These are phyloP conservation scores for Cliona cf. orientalis DNA, from an alignment of 37 sponge, comb jelly and placozoan species.

Conservation along the genomic window DNA sequence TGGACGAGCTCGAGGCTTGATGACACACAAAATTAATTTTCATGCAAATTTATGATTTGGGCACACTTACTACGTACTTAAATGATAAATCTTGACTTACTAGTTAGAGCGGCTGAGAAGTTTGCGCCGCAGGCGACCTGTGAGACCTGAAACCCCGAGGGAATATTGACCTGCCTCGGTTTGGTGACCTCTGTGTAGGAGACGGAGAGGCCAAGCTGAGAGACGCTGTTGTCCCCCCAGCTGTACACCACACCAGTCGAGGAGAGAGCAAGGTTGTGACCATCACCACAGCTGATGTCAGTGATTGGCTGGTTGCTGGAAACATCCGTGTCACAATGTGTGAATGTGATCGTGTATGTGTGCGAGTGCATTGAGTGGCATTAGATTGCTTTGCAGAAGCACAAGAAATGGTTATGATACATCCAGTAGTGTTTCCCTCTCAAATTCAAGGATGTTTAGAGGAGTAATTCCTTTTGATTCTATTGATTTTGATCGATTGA, in stretches of 20 bases:
- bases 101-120: conserved; percentile 74
- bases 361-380: neutral
- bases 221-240: conserved; percentile 80
- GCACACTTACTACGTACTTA: neutral
- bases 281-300: conserved; percentile 90
- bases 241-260: conserved; percentile 58
- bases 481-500: no score
- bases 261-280: conserved; percentile 65
- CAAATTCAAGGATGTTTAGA: no score
- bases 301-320: conserved; percentile 57
- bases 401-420: neutral
- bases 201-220: conserved; percentile 58
- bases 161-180: conserved; percentile 51
- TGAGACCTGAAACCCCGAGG: conserved; percentile 39
- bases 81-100: neutral
- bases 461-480: no score
- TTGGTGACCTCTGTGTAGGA: conserved; percentile 11
- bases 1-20: no score
- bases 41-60: no score
- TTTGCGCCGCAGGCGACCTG: conserved; percentile 80
- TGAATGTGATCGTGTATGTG: neutral
- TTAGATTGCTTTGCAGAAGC: neutral
- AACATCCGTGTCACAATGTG: neutral
- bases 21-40: no score
- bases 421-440: no score